Conservation (phyloP, 2,888 invertebrate species). For the Drosophila lutescens region DNA sequence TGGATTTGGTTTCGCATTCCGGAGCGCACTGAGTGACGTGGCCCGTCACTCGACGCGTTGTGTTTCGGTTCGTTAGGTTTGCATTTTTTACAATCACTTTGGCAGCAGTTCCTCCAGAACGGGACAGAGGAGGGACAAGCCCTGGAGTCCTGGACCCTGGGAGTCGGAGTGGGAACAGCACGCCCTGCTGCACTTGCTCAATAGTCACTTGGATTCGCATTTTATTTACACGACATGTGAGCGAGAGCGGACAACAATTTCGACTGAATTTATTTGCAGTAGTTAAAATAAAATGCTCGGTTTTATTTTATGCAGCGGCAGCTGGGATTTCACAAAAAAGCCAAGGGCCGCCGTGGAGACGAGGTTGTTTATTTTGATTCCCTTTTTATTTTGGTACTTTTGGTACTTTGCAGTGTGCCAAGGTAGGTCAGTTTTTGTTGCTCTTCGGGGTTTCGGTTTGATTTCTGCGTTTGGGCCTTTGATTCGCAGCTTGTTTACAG, state of each 20-base stretch:
- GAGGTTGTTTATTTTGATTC: conserved; percentile 19
- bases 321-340: conserved; percentile 46
- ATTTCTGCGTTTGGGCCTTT: conserved; percentile 50
- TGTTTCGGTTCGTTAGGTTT: conserved; percentile 79
- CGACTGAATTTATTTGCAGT: conserved; percentile 71
- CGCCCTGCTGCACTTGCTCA: conserved; percentile 54
- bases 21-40: conserved; percentile 48
- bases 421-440: conserved; percentile 30
- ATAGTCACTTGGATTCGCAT: conserved; percentile 73
- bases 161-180: conserved; percentile 14
- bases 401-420: conserved; percentile 33
- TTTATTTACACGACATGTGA: conserved; percentile 79
- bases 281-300: conserved; percentile 71
- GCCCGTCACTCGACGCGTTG: conserved; percentile 71
- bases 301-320: conserved; percentile 59
- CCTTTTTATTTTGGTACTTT: conserved; percentile 48
- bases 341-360: not conserved
- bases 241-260: conserved; percentile 25
- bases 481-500: conserved; percentile 50
- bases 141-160: conserved; percentile 1
- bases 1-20: conserved; percentile 18
- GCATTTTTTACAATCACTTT: conserved; percentile 79
- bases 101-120: conserved; percentile 45
- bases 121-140: conserved; percentile 3
- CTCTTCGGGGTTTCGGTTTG: conserved; percentile 20